These are phyloP conservation scores for Cactoblastis cactorum DNA, from an alignment of 2,888 invertebrate genomes.

Conservation along the genomic window DNA sequence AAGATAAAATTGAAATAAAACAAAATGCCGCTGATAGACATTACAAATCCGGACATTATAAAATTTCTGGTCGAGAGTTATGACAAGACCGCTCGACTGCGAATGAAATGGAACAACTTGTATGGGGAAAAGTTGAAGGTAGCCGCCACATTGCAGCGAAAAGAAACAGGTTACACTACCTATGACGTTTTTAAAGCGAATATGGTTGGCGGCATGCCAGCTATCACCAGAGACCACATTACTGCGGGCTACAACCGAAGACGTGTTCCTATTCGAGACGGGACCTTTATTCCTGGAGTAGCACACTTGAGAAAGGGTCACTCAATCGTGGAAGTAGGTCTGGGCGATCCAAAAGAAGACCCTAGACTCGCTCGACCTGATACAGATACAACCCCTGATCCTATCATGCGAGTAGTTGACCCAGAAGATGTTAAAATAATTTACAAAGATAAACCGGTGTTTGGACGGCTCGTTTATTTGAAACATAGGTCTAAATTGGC, in stretches of 20 bases:
- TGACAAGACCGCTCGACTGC: conserved; percentile 41
- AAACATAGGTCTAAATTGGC: conserved; percentile 30
- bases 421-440: conserved; percentile 33
- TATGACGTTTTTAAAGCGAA: conserved; percentile 31
- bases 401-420: conserved; percentile 42
- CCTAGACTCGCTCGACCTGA: conserved; percentile 38
- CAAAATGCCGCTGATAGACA: conserved; percentile 42
- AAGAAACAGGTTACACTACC: conserved; percentile 36
- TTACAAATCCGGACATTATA: conserved; percentile 41
- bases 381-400: conserved; percentile 33
- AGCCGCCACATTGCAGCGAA: conserved; percentile 35
- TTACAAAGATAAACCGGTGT: conserved; percentile 39
- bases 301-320: conserved; percentile 35
- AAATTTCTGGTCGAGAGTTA: conserved; percentile 45
- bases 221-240: conserved; percentile 33
- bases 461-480: conserved; percentile 40
- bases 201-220: conserved; percentile 34
- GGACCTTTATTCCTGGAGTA: conserved; percentile 26
- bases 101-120: conserved; percentile 42
- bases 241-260: conserved; percentile 31
- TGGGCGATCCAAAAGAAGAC: conserved; percentile 41
- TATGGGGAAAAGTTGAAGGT: conserved; percentile 31
- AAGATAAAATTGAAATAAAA: neutral
- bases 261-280: conserved; percentile 32
- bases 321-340: conserved; percentile 39